Evolutionary conservation across 2,113 vertebrate genomes (phyloP), one percentile per base, ranked within the genome.

Genomic region (Phycodurus eques): DNA sequence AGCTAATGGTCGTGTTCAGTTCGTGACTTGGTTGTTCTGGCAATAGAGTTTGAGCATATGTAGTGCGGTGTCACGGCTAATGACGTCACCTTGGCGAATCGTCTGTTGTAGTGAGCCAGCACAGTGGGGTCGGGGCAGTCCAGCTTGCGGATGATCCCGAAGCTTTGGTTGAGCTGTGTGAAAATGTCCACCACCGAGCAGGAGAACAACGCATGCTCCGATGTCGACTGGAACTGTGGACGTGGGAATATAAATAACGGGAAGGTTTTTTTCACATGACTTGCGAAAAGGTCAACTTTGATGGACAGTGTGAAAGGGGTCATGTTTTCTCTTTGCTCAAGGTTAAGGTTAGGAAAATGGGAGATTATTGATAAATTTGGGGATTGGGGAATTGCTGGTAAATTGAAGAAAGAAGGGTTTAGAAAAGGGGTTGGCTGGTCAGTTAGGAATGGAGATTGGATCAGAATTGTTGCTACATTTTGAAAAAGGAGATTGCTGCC

Each of bases 161-260:
- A 99, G 89, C 98, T 99, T 90, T 99, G 98, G 88, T 98, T 99
- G 88, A 99, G 96, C 88, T 99, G 98, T 0, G 97, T 98, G 93
- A 99, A 99, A 88, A 99, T 94, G 2, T 99, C 98, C 81, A 99
- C 98, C 91, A 99, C 98, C 0, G 98, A 99, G 87, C 96, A 96
- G 89, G 98, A 99, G 92, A 99, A 99, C 14, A 99, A 92, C 2
- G 95, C 97, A 0, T 99, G 98, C 84, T 99, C 97, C 0, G 98
- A 99, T 1, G 96, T 99, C 88, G 95, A 95, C 91, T 97, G 98
- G 90, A 99, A 99, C 97, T 99, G 77, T 39, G 80, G 54, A 51
- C 14, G 17, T 3, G 22, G 2, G 68, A 80, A 65, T 27, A 65
- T 11, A 14, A n/a, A 43, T 2, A 35, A 22, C 3, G n/a, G 7